Evolutionary conservation across 2,888 invertebrate genomes (phyloP).

Genomic region (Euclidia mi): DNA sequence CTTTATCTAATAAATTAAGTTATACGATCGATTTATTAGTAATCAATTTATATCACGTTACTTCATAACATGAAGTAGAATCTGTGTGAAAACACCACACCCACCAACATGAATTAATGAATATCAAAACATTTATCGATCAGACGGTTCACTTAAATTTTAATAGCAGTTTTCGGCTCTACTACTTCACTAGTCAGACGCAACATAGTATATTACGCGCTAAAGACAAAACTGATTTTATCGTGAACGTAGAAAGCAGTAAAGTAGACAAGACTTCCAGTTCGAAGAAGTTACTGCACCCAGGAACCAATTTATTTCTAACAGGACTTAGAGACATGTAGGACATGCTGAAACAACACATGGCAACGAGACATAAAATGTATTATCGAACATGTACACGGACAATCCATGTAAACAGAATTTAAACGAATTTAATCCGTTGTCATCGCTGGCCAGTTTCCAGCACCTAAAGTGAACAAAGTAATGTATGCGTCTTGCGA

Average conservation of each 20-base stretch:
- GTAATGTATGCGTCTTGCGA: constrained; percentile 33
- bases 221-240: background rate
- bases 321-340: constrained; percentile 22
- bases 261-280: background rate
- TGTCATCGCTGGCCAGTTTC: constrained; percentile 57
- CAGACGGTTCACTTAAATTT: constrained; percentile 2
- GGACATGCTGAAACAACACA: background rate
- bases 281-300: background rate
- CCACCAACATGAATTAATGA: constrained; percentile 23
- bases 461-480: constrained; percentile 48
- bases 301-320: constrained; percentile 1
- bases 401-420: constrained; percentile 36
- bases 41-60: constrained; percentile 34
- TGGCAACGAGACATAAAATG: background rate
- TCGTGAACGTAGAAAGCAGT: background rate
- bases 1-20: constrained; percentile 40
- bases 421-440: constrained; percentile 44
- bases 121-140: constrained; percentile 3
- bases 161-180: background rate
- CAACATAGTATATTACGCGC: too few relatives aligned
- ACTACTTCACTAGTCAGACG: too few relatives aligned
- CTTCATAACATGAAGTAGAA: constrained; percentile 26
- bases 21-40: constrained; percentile 36
- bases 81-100: constrained; percentile 30
- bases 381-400: background rate